phyloP scores from a whole-genome alignment of 2,113 vertebrate species.

The Oxyura jamaicensis region DNA sequence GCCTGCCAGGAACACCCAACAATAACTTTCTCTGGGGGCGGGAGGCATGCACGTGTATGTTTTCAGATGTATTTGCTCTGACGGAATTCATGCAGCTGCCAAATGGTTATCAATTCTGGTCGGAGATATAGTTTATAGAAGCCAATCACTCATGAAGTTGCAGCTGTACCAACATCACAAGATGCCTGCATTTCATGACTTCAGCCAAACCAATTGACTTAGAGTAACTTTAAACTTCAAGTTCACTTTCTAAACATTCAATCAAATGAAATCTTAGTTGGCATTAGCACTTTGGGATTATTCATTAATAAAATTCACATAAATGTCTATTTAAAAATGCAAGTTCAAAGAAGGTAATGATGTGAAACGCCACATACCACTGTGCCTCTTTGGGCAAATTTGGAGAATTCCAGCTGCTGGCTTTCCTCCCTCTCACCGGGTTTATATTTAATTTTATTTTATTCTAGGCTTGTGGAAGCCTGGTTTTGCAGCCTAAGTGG shows the following conservation, averaged over 20 bases:
- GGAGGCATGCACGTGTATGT: background rate
- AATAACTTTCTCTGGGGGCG: background rate
- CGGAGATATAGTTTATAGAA: background rate
- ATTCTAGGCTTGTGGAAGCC: background rate
- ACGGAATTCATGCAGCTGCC: slow-evolving; percentile 44
- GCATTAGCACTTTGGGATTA: slow-evolving; percentile 35
- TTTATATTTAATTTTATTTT: slow-evolving; percentile 13
- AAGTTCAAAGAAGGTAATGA: slow-evolving; percentile 48
- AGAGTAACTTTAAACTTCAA: slow-evolving; percentile 37
- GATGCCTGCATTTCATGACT: slow-evolving; percentile 4
- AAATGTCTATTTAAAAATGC: slow-evolving; percentile 11
- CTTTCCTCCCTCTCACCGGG: background rate
- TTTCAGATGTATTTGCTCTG: background rate
- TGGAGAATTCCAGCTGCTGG: slow-evolving; percentile 8
- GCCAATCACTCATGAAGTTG: slow-evolving; percentile 13
- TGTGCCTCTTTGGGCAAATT: background rate
- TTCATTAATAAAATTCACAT: slow-evolving; percentile 54
- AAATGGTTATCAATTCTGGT: slow-evolving; percentile 35
- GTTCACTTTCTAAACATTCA: slow-evolving; percentile 23
- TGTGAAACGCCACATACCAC: background rate
- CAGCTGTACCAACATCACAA: slow-evolving; percentile 61
- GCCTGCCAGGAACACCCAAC: background rate
- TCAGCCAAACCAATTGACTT: slow-evolving; percentile 31
- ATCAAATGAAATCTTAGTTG: background rate
- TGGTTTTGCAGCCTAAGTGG: background rate